phyloP scores from a whole-genome alignment of 2,888 invertebrate species.

The Caenorhabditis macrosperma region DNA sequence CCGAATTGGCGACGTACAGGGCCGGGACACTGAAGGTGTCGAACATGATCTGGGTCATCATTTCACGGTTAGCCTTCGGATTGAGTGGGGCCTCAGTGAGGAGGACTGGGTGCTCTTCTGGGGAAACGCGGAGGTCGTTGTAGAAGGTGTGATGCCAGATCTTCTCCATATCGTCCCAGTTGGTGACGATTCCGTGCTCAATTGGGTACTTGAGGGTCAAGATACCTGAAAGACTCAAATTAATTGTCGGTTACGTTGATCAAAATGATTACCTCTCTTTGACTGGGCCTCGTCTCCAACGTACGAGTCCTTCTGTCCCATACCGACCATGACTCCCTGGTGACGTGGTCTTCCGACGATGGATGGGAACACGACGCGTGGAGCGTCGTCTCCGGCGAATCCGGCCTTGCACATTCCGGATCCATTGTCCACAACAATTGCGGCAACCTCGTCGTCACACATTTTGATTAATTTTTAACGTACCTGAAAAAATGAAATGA shows the following conservation, averaged over 20 bases:
- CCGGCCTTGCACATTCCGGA: conserved; percentile 86
- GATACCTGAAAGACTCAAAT: conserved; percentile 82
- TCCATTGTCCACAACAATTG: conserved; percentile 75
- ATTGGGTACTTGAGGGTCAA: conserved; percentile 94
- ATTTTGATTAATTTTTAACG: conserved; percentile 57
- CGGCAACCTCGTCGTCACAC: conserved; percentile 91
- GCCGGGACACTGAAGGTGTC: conserved; percentile 88
- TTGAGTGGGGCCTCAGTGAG: conserved; percentile 94
- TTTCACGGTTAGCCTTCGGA: conserved; percentile 94
- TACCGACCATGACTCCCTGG: conserved; percentile 82
- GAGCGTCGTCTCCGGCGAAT: conserved; percentile 87
- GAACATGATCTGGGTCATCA: conserved; percentile 94
- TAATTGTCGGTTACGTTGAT: background rate
- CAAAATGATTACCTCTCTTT: conserved; percentile 87
- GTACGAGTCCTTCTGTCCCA: conserved; percentile 76
- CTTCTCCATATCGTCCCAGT: conserved; percentile 99
- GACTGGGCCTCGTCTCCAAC: conserved; percentile 79
- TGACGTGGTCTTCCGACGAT: conserved; percentile 87
- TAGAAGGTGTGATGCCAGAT: conserved; percentile 99
- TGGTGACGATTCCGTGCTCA: conserved; percentile 95
- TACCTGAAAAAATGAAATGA: conserved; percentile 33
- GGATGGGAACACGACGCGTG: conserved; percentile 90
- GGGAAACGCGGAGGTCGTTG: conserved; percentile 95
- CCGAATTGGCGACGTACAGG: too few relatives aligned
- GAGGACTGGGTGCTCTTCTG: conserved; percentile 93